Conservation (phyloP, 2,888 invertebrate species). For the Netelia inedita region DNA sequence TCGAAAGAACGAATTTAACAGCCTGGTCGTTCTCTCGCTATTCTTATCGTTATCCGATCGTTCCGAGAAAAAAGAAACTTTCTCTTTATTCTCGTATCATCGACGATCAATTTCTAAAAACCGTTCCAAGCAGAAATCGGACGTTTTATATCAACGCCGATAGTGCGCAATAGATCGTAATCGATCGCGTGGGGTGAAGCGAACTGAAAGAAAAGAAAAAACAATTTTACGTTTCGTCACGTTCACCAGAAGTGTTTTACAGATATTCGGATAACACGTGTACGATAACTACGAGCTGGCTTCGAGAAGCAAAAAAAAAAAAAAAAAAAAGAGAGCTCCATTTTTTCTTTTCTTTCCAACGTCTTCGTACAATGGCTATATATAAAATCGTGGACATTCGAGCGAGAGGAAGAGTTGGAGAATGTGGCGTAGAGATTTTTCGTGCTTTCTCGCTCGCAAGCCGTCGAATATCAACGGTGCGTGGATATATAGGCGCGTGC, state of each 20-base stretch:
- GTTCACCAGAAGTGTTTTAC: slow-evolving; percentile 27
- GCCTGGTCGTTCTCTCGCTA: slow-evolving; percentile 26
- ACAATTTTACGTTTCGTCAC: not conserved
- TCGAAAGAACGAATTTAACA: slow-evolving; percentile 30
- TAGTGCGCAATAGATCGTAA: slow-evolving; percentile 38
- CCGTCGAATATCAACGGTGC: slow-evolving; percentile 66
- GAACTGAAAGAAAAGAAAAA: slow-evolving; percentile 28
- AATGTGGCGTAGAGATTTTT: slow-evolving; percentile 64
- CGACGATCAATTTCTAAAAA: not conserved
- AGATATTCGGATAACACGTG: slow-evolving; percentile 65
- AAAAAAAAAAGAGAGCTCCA: slow-evolving; percentile 18
- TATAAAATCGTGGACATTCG: slow-evolving; percentile 53
- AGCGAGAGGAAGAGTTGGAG: slow-evolving; percentile 37
- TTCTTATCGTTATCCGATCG: not conserved
- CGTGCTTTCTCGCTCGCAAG: slow-evolving; percentile 43
- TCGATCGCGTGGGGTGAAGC: slow-evolving; percentile 63
- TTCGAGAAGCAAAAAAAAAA: slow-evolving; percentile 38
- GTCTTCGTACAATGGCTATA: slow-evolving; percentile 63
- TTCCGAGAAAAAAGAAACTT: not conserved
- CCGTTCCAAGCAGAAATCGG: not conserved
- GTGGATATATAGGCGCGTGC: slow-evolving; percentile 58
- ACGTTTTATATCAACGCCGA: not conserved
- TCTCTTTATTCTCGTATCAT: not conserved
- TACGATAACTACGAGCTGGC: slow-evolving; percentile 56
- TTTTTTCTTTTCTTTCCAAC: slow-evolving; percentile 40